Percentiles rank a stretch among this genome's conserved stretches.
Conservation (phyloP, 2,888 invertebrate genomes). For the Phaedon cochleariae region DNA sequence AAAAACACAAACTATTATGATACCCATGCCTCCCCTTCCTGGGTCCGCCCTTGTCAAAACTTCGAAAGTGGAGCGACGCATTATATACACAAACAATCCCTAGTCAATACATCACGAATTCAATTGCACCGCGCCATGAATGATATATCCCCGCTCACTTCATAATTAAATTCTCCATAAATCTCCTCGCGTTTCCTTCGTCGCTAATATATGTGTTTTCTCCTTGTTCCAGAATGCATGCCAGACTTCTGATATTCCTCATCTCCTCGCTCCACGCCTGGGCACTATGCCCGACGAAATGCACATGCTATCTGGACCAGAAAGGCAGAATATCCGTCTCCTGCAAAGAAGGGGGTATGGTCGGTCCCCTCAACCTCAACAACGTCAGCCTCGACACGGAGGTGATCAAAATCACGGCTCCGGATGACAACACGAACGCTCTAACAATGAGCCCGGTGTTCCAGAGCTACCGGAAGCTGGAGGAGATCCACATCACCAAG, state of each 20-base stretch:
- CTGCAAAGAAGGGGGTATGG: slow-evolving; percentile 71
- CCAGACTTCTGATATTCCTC: slow-evolving; percentile 38
- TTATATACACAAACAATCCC: too few relatives aligned
- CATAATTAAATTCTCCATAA: neutral
- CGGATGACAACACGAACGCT: slow-evolving; percentile 68
- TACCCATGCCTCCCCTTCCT: too few relatives aligned
- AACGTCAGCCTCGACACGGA: slow-evolving; percentile 67
- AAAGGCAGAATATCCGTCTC: slow-evolving; percentile 68
- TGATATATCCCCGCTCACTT: neutral
- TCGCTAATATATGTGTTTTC: slow-evolving; percentile 15
- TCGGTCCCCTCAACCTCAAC: slow-evolving; percentile 68
- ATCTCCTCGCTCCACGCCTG: slow-evolving; percentile 16
- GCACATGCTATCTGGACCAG: slow-evolving; percentile 68
- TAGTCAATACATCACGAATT: too few relatives aligned
- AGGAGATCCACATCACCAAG: slow-evolving; percentile 78
- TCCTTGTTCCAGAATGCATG: slow-evolving; percentile 49
- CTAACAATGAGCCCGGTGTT: slow-evolving; percentile 79
- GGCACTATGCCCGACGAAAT: slow-evolving; percentile 70
- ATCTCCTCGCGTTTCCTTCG: neutral
- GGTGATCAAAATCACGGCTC: slow-evolving; percentile 74
- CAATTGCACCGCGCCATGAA: neutral
- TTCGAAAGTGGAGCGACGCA: too few relatives aligned
- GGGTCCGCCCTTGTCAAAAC: too few relatives aligned
- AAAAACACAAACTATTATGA: too few relatives aligned
- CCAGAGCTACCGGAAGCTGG: slow-evolving; percentile 65